These are phyloP conservation scores for Sylvilagus floridanus DNA, from an alignment of 2,797 vertebrate species.

Conservation along the genomic window DNA sequence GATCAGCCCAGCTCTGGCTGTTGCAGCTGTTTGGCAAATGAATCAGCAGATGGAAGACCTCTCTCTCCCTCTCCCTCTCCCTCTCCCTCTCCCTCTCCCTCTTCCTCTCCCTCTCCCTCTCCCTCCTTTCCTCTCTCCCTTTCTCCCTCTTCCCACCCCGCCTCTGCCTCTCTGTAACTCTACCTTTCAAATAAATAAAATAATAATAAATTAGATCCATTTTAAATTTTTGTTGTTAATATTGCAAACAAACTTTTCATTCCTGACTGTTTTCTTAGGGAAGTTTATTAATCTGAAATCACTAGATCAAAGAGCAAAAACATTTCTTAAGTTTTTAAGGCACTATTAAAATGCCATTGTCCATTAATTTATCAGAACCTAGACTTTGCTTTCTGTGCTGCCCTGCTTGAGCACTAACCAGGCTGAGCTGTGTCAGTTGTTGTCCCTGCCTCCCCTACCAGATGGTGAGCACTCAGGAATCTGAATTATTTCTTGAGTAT, in stretches of 20 bases:
- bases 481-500: not conserved
- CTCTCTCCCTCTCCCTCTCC: too few species aligned
- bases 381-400: not conserved
- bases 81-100: too few species aligned
- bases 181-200: too few species aligned
- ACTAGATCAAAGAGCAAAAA: not conserved
- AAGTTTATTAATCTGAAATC: constrained; percentile 29
- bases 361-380: not conserved
- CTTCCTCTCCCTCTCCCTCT: too few species aligned
- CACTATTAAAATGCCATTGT: not conserved
- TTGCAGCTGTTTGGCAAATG: too few species aligned
- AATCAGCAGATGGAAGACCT: too few species aligned
- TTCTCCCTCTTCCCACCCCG: too few species aligned
- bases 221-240: constrained; percentile 12
- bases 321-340: constrained; percentile 8
- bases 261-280: constrained; percentile 18
- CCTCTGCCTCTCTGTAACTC: too few species aligned
- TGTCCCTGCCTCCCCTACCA: not conserved
- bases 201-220: not conserved
- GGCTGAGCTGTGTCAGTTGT: not conserved
- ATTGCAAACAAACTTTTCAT: not conserved
- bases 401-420: not conserved
- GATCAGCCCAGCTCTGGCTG: too few species aligned
- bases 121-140: too few species aligned
- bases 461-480: not conserved